These are phyloP conservation scores for Hypothenemus hampei DNA, from an alignment of 1,140 invertebrate species.

Conservation along the genomic window DNA sequence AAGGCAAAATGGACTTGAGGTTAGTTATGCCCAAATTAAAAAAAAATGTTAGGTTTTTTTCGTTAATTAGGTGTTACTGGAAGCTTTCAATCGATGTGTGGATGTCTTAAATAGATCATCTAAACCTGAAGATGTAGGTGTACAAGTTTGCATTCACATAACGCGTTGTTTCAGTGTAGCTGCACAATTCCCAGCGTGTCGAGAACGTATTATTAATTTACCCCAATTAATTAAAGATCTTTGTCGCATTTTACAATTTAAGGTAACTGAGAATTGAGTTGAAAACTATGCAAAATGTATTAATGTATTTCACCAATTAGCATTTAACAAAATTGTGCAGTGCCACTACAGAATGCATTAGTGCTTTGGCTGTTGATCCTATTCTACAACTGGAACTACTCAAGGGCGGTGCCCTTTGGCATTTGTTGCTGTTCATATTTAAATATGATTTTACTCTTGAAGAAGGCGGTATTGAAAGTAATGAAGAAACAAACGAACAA, in stretches of 20 bases:
- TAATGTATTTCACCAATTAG: constrained; percentile 45
- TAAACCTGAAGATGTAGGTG: constrained; percentile 73
- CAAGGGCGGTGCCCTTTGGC: constrained; percentile 90
- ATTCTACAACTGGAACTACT: constrained; percentile 85
- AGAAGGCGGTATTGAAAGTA: constrained; percentile 88
- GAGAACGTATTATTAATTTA: constrained; percentile 82
- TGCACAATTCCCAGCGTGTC: constrained; percentile 87
- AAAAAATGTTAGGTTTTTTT: background rate
- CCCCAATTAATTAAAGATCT: constrained; percentile 83
- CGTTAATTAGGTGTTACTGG: constrained; percentile 62
- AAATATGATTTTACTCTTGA: constrained; percentile 97
- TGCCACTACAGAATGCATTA: constrained; percentile 80
- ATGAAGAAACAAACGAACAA: constrained; percentile 75
- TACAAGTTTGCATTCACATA: constrained; percentile 90
- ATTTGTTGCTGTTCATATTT: constrained; percentile 86
- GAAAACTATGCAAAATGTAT: background rate
- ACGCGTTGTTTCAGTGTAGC: constrained; percentile 91
- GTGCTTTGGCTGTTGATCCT: constrained; percentile 73
- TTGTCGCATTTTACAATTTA: constrained; percentile 84
- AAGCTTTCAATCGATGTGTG: constrained; percentile 88
- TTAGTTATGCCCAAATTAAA: constrained; percentile 38
- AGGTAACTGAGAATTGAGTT: constrained; percentile 52
- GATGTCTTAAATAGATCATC: constrained; percentile 77
- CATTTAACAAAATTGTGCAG: constrained; percentile 74
- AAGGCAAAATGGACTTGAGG: constrained; percentile 87